Evolutionary conservation across 2,113 vertebrate genomes (phyloP), one percentile per base, ranked within the genome.

Genomic region (Hirundichthys speculiger): DNA sequence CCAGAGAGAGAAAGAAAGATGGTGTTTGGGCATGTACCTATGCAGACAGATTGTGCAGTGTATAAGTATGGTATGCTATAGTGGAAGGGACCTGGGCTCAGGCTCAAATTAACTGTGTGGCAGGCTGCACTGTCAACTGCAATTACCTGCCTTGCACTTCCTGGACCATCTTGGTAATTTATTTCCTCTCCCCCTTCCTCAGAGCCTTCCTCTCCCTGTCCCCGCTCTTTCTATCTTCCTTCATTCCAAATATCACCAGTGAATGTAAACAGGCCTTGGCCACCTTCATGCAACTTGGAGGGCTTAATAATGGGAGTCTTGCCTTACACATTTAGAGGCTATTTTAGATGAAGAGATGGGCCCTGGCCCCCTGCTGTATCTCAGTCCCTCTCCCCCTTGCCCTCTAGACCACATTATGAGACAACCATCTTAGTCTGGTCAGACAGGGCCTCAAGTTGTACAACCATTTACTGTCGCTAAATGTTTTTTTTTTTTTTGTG

Each of bases 31-130:
- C 90, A 92, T 96, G 92, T 89, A 95, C 93, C 93, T 95, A 92
- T 83, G 92, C 87, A 89, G 92, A 92, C 88, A 89, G 91, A 94
- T 92, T 95, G 93, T 94, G 91, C 91, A 92, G 86, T 65, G 59
- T 95, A 92, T 93, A 94, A 95, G 73, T 83, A 77, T 73, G 75
- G 80, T 55, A 72, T 15, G 48, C 75, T 69, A 74, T 84, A 79
- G 83, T 75, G 65, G 75, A 85, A 73, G 92, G 93, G 93, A 95
- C 83, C 93, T 92, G 93, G 94, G 94, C 95, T 95, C 94, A 92
- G 92, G 90, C 94, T 95, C 94, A 95, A 94, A 96, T 96, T 95
- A 97, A 94, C 94, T 94, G 76, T 82, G 94, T 93, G 95, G 94
- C 94, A 94, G 91, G 93, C 93, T 91, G 94, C 93, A 94, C 89